Conservation (phyloP, 2,888 invertebrate genomes). For the Netelia virgata region DNA sequence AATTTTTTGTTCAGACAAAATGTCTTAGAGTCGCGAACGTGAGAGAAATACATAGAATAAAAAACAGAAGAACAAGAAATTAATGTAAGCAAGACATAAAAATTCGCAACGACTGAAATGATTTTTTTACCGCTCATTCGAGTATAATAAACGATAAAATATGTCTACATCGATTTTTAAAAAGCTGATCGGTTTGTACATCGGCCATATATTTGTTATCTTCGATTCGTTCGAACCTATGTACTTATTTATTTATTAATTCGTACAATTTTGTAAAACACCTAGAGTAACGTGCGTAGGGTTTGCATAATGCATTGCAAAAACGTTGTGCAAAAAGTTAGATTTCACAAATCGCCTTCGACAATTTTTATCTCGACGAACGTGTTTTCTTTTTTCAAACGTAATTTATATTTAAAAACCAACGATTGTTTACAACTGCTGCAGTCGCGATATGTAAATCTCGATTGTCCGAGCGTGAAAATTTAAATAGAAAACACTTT, state of each 20-base stretch:
- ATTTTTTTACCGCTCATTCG: conserved; percentile 65
- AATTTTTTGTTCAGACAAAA: conserved; percentile 2
- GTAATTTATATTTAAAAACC: background rate
- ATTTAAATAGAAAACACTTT: conserved; percentile 39
- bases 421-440: conserved; percentile 9
- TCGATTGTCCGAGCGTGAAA: conserved; percentile 30
- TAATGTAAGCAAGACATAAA: conserved; percentile 56
- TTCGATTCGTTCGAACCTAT: conserved; percentile 57
- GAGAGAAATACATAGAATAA: conserved; percentile 24
- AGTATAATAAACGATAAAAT: conserved; percentile 30
- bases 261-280: conserved; percentile 55
- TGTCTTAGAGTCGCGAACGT: conserved; percentile 21
- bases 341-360: conserved; percentile 6
- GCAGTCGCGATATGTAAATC: conserved; percentile 30
- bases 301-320: conserved; percentile 22
- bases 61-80: conserved; percentile 34
- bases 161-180: conserved; percentile 58
- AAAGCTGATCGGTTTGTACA: conserved; percentile 45
- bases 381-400: background rate
- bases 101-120: conserved; percentile 64
- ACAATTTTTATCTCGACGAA: background rate
- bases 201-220: conserved; percentile 55
- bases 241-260: conserved; percentile 63
- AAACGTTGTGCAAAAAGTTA: conserved; percentile 1
- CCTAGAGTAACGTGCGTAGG: conserved; percentile 16